These are phyloP conservation scores for Odontomyia ornata DNA, from an alignment of 2,888 invertebrate genomes.

Conservation along the genomic window DNA sequence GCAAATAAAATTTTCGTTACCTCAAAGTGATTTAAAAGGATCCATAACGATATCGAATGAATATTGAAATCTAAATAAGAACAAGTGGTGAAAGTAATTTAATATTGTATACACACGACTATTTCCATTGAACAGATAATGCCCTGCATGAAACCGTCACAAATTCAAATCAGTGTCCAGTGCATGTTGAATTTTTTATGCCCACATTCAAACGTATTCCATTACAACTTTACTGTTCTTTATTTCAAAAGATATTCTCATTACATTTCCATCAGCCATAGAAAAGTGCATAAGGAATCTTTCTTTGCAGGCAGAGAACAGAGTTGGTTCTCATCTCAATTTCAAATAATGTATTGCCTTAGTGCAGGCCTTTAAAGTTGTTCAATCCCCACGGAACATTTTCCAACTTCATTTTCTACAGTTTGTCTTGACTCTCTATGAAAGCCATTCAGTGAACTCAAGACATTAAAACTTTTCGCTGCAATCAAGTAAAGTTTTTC, in stretches of 20 bases:
- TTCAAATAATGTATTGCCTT: constrained; percentile 40
- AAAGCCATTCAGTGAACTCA: constrained; percentile 28
- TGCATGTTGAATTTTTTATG: no score
- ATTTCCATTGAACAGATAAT: no score
- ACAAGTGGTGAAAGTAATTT: no score
- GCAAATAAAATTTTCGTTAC: no score
- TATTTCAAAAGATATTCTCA: neutral
- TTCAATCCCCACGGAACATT: constrained; percentile 33
- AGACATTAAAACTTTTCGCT: constrained; percentile 44
- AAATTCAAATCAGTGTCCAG: no score
- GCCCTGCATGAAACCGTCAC: no score
- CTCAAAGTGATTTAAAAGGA: no score
- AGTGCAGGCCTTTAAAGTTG: constrained; percentile 26
- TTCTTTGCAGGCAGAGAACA: neutral
- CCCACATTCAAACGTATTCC: neutral
- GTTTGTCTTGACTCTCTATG: constrained; percentile 4
- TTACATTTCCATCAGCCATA: neutral
- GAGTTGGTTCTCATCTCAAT: neutral
- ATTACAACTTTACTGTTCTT: neutral
- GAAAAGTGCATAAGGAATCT: neutral
- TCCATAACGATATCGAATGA: no score
- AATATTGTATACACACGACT: no score
- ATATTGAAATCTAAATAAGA: no score
- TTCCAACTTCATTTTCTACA: neutral
- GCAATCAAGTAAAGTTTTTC: constrained; percentile 44